A percentile compares a stretch with the other conserved stretches of the same genome.
phyloP scores from a whole-genome alignment of 2,888 invertebrate species.

The Baronia brevicornis region DNA sequence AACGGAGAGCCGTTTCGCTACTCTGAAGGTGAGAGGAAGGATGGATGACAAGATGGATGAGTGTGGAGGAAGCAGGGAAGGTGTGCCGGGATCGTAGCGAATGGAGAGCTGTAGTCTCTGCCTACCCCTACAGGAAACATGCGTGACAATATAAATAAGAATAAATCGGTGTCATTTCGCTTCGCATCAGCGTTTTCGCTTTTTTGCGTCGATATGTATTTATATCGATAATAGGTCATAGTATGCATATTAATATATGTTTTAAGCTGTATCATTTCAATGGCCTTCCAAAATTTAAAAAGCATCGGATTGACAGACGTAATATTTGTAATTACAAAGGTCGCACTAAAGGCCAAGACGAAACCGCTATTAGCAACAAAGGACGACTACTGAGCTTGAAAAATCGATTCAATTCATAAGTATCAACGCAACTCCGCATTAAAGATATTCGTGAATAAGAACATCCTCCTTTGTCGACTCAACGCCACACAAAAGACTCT shows the following conservation, averaged over 20 bases:
- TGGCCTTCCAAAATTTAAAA: too few relatives aligned
- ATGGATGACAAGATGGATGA: too few relatives aligned
- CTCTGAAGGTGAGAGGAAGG: too few relatives aligned
- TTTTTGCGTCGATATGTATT: too few relatives aligned
- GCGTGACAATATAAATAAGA: background rate
- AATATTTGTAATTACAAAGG: constrained; percentile 48
- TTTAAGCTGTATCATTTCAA: constrained; percentile 16
- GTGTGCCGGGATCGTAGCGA: too few relatives aligned
- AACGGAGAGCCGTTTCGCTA: too few relatives aligned
- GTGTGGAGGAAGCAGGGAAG: too few relatives aligned
- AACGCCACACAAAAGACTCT: constrained; percentile 56
- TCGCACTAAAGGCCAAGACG: constrained; percentile 40
- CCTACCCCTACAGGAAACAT: too few relatives aligned
- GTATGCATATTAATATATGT: background rate
- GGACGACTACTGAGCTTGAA: constrained; percentile 69
- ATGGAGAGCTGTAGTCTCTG: too few relatives aligned
- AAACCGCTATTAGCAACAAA: constrained; percentile 61
- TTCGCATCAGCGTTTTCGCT: too few relatives aligned
- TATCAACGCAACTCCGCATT: constrained; percentile 47
- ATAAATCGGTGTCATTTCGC: too few relatives aligned
- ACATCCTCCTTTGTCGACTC: constrained; percentile 46
- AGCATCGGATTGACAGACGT: constrained; percentile 31
- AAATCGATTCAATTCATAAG: constrained; percentile 69
- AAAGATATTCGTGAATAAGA: constrained; percentile 56
- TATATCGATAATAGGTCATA: background rate